Base-by-base conservation (phyloP, 2,113 vertebrate genomes). In the Otocyon megalotis region DNA sequence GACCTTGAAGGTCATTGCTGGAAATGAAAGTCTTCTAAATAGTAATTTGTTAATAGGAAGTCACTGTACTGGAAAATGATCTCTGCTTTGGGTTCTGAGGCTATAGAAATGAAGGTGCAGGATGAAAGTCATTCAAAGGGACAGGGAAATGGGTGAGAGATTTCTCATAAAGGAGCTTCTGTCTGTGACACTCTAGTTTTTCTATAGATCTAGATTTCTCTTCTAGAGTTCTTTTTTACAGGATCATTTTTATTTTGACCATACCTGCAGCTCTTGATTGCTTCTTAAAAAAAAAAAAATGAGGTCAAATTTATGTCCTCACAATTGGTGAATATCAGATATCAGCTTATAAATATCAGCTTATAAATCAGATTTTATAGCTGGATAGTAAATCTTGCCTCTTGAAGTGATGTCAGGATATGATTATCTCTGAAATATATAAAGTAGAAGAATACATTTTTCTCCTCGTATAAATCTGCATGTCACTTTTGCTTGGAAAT, bases 31-130 rank as follows among this genome's bases (percentile, higher is more conserved):
- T 72, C 56, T 17, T 90, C 14, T 72, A 89, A 89, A 28, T 32
- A 93, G 53, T 95, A 92, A 53, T 94, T 94, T 89, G 43, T 94
- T 90, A 81, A 60, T 93, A 54, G 71, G 58, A 94, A 96, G 53
- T 91, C n/a, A 69, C 43, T 88, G 10, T 83, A 56, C 58, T 91
- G 32, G 65, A 91, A 95, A 96, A 37, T 84, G 92, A 19, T 67
- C 5, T 60, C 48, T 87, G 56, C 69, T 43, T 91, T 80, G 69
- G 62, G 35, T 54, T 79, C 71, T 50, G 3, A 54, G 53, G 35
- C 87, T 58, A 16, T 35, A 14, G 77, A 76, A 93, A 30, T 76
- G 93, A 81, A 86, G 53, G 12, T 72, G 22, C 54, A 60, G 28
- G 9, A 53, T 83, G 62, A 63, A 94, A 96, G 63, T 56, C 43